Evolutionary conservation across 2,888 invertebrate species (phyloP), one percentile per base, ranked within the genome.

Genomic region (Apantesis nais): DNA sequence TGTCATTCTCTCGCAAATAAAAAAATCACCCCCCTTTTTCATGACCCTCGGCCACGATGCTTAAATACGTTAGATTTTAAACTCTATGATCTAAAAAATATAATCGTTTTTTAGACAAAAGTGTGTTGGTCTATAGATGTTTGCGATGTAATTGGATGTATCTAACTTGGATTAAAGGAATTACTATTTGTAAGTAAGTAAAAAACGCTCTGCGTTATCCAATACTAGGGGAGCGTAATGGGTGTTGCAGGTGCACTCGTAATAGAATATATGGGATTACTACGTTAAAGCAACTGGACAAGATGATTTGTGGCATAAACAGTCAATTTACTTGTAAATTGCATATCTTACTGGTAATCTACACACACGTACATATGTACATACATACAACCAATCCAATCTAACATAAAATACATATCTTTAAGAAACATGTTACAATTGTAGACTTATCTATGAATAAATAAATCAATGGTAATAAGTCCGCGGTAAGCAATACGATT

Each of bases 161-260:
- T 93, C 90, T 89, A 92, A 93, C 87, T 89, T 89, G 93, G 94
- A 94, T 94, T 95, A 94, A 87, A 92, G 91, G 94, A 88, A 94
- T 94, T 93, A 94, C 93, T 92, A 93, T 92, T 93, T 93, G 93
- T 90, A 90, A 87, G 89, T 87, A 84, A 89, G 90, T 92, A 94
- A 93, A 94, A 94, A 94, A 93, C 82, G 85, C 82, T 83, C 80
- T 74, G 81, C 80, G 74, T 78, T 75, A 75, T 82, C 83, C 85
- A 82, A 78, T 81, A 67, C 74, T 79, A 78, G 88, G 92, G 93
- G 89, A 82, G 39, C 64, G 70, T 76, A 88, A 88, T 87, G 82
- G 82, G 78, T 80, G 85, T 70, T 93, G 94, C 94, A 94, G 94
- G 94, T 95, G 94, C 90, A 84, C 77, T 78, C 74, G 73, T 78